phyloP scores from a whole-genome alignment of 1,140 invertebrate species.

The Zeugodacus cucurbitae region DNA sequence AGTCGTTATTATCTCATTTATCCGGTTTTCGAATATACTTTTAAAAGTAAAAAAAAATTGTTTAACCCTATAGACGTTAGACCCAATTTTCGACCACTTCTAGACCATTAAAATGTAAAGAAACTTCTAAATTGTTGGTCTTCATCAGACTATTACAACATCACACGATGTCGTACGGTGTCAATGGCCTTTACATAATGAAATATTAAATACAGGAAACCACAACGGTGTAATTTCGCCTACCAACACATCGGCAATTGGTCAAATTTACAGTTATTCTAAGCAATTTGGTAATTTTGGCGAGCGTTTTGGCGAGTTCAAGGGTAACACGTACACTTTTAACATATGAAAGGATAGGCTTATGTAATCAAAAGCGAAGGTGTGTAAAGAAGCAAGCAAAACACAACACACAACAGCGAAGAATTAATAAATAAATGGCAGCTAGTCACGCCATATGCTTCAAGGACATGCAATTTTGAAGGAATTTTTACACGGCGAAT shows the following conservation, averaged over 20 bases:
- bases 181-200: not conserved
- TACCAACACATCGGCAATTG: not conserved
- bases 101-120: too few relatives aligned
- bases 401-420: not conserved
- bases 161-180: not conserved
- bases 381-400: not conserved
- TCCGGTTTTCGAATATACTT: too few relatives aligned
- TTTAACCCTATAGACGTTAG: too few relatives aligned
- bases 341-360: not conserved
- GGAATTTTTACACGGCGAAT: not conserved
- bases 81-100: too few relatives aligned
- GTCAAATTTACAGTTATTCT: not conserved
- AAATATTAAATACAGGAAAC: not conserved
- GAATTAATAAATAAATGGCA: not conserved
- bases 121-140: too few relatives aligned
- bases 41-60: too few relatives aligned
- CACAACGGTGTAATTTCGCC: not conserved
- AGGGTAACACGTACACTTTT: not conserved
- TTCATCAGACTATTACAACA: too few relatives aligned
- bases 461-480: not conserved
- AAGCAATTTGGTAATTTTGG: not conserved
- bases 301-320: not conserved
- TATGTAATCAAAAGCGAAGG: not conserved
- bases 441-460: not conserved
- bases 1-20: too few relatives aligned